Evolutionary conservation across 2,113 vertebrate genomes (phyloP).

Genomic region (Solenodon paradoxus): DNA sequence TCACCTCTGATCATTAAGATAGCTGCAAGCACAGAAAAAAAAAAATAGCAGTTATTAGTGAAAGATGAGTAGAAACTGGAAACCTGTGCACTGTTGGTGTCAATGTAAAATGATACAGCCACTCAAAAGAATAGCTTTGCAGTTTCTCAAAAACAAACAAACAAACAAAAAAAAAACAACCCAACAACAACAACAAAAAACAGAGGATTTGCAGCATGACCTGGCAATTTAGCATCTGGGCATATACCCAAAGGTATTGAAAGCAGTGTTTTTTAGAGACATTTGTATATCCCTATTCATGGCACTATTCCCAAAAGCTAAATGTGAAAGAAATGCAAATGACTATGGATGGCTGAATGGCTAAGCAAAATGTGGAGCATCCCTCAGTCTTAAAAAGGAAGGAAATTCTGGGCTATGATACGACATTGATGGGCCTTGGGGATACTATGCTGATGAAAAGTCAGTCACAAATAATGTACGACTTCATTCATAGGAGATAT

Average conservation of each 20-base stretch:
- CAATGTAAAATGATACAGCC: background rate
- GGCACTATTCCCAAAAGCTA: background rate
- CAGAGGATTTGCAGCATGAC: no score
- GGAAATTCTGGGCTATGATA: background rate
- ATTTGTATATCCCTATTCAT: background rate
- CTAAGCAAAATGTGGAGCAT: background rate
- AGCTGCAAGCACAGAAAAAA: background rate
- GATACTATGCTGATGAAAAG: background rate
- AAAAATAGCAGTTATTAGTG: background rate
- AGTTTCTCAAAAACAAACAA: no score
- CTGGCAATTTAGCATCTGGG: background rate
- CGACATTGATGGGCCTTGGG: background rate
- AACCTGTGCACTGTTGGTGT: background rate
- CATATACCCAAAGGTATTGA: background rate
- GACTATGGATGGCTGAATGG: background rate
- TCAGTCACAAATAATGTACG: background rate
- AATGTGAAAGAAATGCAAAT: background rate
- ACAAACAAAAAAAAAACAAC: no score
- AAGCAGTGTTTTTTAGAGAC: background rate
- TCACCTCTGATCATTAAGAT: background rate
- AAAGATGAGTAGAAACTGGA: background rate
- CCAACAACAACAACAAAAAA: no score
- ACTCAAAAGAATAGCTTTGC: no score
- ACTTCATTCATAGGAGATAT: background rate
- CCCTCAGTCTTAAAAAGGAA: background rate